Percentiles rank a stretch among this genome's conserved stretches.
phyloP scores from a whole-genome alignment of 1,140 invertebrate genomes.

The Macrobrachium rosenbergii region DNA sequence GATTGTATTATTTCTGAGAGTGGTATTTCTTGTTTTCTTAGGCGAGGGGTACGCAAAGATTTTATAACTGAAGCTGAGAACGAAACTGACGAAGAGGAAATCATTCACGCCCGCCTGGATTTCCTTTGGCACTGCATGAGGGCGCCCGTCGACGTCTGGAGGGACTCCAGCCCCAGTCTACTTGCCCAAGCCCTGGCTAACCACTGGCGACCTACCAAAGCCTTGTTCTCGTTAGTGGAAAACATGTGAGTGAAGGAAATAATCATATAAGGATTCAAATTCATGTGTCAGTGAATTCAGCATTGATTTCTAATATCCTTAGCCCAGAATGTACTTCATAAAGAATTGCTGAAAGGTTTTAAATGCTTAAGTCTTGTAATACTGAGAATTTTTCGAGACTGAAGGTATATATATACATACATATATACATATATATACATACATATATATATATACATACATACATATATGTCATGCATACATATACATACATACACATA shows the following conservation, averaged over 20 bases:
- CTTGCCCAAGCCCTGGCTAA: constrained; percentile 74
- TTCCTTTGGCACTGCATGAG: constrained; percentile 71
- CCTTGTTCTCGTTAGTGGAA: constrained; percentile 44
- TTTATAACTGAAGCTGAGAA: constrained; percentile 52
- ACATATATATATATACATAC: no score
- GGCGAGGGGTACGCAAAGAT: constrained; percentile 29
- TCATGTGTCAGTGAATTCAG: no score
- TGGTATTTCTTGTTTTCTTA: neutral
- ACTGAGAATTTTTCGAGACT: no score
- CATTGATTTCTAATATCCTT: no score
- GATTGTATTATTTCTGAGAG: neutral
- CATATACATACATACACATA: no score
- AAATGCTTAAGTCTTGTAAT: no score
- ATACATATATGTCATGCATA: no score
- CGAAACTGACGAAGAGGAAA: constrained; percentile 5
- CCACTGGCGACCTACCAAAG: constrained; percentile 73
- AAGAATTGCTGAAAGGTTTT: no score
- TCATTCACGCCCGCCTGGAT: constrained; percentile 74
- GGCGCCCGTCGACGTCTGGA: constrained; percentile 70
- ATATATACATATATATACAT: no score
- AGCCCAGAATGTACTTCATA: no score
- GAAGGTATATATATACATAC: no score
- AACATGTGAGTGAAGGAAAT: neutral
- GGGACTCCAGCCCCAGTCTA: constrained; percentile 72
- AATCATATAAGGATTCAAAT: neutral